Conservation (phyloP, 2,113 vertebrate species). For the Chroicocephalus ridibundus region DNA sequence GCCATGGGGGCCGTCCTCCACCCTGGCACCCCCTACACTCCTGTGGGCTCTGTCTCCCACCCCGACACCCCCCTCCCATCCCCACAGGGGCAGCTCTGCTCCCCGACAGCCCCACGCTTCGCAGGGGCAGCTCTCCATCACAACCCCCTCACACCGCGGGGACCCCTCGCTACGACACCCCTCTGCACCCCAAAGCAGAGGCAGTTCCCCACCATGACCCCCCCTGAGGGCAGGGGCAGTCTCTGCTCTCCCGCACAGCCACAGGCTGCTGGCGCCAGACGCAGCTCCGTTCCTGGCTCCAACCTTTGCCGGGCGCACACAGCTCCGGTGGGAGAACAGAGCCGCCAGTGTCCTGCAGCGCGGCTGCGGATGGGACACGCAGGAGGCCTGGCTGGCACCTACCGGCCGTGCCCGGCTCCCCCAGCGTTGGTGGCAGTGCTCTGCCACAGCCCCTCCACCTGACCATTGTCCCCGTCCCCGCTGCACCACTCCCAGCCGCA, state of each 20-base stretch:
- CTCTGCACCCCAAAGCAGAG: not conserved
- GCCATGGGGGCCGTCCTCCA: not conserved
- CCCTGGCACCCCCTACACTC: not conserved
- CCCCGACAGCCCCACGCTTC: not conserved
- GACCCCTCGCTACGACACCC: fast-evolving
- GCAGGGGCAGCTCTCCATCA: not conserved
- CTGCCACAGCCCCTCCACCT: not conserved
- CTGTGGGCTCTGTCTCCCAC: not conserved
- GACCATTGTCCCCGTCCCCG: too few species aligned
- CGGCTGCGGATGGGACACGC: fast-evolving
- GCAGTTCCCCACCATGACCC: not conserved
- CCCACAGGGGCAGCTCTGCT: not conserved
- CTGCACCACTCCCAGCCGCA: fast-evolving
- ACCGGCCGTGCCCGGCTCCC: not conserved
- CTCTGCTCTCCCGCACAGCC: not conserved
- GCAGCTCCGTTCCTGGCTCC: not conserved
- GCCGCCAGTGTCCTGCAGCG: not conserved
- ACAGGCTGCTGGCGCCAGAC: not conserved
- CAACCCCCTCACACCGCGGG: fast-evolving
- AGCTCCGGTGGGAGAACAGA: not conserved
- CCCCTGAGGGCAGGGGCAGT: too few species aligned
- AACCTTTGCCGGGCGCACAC: not conserved
- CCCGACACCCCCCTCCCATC: fast-evolving
- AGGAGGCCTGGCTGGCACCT: not conserved
- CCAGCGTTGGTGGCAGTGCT: fast-evolving